Base-by-base conservation (phyloP, 2,113 vertebrate genomes). In the Podilymbus podiceps region DNA sequence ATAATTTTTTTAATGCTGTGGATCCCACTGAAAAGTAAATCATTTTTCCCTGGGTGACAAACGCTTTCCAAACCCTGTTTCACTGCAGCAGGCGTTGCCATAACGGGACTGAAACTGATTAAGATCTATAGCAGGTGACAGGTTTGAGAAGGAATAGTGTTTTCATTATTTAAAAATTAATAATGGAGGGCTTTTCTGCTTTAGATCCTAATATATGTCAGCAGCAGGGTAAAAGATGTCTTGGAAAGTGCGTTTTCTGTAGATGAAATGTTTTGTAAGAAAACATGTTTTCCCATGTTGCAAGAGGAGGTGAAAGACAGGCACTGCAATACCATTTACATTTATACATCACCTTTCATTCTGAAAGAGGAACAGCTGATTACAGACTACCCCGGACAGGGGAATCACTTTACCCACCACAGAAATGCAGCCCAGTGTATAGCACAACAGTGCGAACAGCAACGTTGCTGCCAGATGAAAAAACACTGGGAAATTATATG, bases 111-210 rank as follows among this genome's bases (percentile, higher is more conserved):
- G 60, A 85, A 90, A 85, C 20, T 47, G 76, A 91, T 94, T 82
- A 87, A 88, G 68, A 76, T 77, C 82, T 78, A 66, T 49, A 78
- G 44, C 33, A 88, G 55, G 52, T 63, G 66, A 38, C 72, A 66
- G 7, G 7, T 74, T 90, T 84, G n/a, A 94, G 68, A 66, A 94
- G 42, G 46, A 95, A 82, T 31, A 44, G 24, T 22, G 20, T 60
- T 95, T 85, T 90, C 47, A 59, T 93, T 88, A 89, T 79, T 95
- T 91, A 75, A 95, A 92, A 92, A 78, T 67, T 94, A 86, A 93
- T 77, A 92, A 91, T 52, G 6, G n/a, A 94, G 21, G 20, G 23
- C 4, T 69, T 88, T 94, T 95, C 69, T 92, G 42, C 72, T 88
- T 93, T 75, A 66, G 52, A 85, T 89, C 63, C 62, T 95, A 77